Evolutionary conservation across 2,888 invertebrate species (phyloP).

Genomic region (Calameuta pallipes): DNA sequence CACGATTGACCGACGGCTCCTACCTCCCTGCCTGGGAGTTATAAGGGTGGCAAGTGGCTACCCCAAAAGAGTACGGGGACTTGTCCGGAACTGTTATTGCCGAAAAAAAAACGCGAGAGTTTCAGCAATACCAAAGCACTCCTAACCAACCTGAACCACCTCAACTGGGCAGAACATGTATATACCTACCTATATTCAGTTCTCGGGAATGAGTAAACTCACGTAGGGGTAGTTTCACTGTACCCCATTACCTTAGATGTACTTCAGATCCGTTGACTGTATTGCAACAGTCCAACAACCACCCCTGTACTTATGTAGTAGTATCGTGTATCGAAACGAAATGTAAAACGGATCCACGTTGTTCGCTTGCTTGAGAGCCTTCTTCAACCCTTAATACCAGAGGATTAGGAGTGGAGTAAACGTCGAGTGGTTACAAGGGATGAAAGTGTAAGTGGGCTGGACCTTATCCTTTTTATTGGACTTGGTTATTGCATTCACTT

Average conservation of each 20-base stretch:
- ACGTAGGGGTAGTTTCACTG: background rate
- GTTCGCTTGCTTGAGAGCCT: background rate
- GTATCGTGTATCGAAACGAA: background rate
- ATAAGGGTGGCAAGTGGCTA: no score
- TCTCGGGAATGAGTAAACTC: background rate
- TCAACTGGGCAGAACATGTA: no score
- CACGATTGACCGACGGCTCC: no score
- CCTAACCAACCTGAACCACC: background rate
- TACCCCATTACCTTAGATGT: background rate
- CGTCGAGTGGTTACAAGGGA: no score
- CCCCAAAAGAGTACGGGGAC: background rate
- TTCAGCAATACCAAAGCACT: conserved; percentile 18
- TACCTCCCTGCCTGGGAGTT: no score
- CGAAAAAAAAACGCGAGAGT: conserved; percentile 14
- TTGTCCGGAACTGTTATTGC: conserved; percentile 16
- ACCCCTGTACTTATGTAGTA: no score
- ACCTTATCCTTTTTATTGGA: no score
- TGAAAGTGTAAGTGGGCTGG: no score
- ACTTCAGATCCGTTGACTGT: background rate
- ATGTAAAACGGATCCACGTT: background rate
- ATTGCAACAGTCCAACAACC: background rate
- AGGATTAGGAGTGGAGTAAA: no score
- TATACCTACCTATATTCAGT: no score
- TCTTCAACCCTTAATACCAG: background rate
- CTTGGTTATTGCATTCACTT: no score